Evolutionary conservation across 2,113 vertebrate species (phyloP).

Genomic region (Hippolais icterina): DNA sequence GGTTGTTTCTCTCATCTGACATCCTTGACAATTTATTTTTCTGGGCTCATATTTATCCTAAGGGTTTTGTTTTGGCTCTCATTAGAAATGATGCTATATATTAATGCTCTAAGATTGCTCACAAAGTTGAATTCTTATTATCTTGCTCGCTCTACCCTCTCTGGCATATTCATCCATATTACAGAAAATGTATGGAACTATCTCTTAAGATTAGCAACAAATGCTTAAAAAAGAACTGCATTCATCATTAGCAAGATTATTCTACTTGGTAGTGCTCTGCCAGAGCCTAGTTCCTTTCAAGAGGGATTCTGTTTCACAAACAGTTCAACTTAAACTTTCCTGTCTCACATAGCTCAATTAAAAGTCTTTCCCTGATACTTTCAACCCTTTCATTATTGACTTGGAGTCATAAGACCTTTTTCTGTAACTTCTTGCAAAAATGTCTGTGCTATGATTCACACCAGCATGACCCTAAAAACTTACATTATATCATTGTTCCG

Average conservation of each 20-base stretch:
- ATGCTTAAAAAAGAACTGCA: not conserved
- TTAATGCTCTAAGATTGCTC: not conserved
- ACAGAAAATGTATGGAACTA: not conserved
- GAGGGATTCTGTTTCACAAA: not conserved
- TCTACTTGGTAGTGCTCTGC: not conserved
- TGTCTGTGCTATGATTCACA: not conserved
- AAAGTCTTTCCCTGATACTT: not conserved
- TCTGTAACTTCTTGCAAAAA: not conserved
- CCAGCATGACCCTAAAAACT: not conserved
- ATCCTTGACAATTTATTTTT: not conserved
- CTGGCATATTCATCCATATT: not conserved
- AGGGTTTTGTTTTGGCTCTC: not conserved
- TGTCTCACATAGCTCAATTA: not conserved
- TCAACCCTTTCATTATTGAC: not conserved
- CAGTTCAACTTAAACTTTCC: not conserved
- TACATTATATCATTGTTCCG: not conserved
- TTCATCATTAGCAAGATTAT: not conserved
- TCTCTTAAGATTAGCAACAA: not conserved
- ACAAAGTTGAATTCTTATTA: not conserved
- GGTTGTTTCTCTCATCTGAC: not conserved
- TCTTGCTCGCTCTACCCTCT: not conserved
- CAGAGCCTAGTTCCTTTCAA: not conserved
- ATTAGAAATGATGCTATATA: not conserved
- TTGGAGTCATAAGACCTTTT: not conserved
- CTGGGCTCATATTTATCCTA: not conserved